Conservation (phyloP, 2,113 vertebrate species). For the Seriola dumerili region DNA sequence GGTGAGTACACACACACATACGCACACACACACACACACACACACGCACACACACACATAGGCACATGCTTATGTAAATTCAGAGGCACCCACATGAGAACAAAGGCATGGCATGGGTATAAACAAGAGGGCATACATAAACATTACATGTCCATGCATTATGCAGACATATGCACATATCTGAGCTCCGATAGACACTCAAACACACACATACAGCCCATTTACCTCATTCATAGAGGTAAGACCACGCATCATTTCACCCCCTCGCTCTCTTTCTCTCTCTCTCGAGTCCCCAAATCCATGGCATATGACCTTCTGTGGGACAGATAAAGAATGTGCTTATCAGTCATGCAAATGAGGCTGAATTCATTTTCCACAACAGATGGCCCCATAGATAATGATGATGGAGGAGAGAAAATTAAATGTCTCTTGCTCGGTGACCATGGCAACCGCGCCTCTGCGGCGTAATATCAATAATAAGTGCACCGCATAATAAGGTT, state of each 20-base stretch:
- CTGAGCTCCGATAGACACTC: constrained; percentile 46
- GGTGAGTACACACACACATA: neutral
- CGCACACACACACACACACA: constrained; percentile 5
- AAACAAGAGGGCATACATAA: constrained; percentile 80
- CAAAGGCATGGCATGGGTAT: constrained; percentile 71
- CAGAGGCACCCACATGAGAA: constrained; percentile 59
- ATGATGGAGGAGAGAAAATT: constrained; percentile 99
- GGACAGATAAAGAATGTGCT: constrained; percentile 99
- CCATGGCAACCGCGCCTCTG: constrained; percentile 97
- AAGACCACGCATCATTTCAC: constrained; percentile 77
- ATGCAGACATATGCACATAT: constrained; percentile 73
- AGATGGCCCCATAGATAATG: constrained; percentile 99
- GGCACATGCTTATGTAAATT: constrained; percentile 61
- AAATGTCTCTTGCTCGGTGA: constrained; percentile 99
- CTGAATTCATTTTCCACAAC: constrained; percentile 99
- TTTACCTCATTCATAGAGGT: constrained; percentile 70
- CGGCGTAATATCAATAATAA: constrained; percentile 99
- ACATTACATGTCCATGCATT: constrained; percentile 76
- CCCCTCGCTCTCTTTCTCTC: constrained; percentile 66
- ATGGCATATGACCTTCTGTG: constrained; percentile 99
- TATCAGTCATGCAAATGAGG: constrained; percentile 99
- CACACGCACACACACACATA: neutral
- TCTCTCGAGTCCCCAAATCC: constrained; percentile 90
- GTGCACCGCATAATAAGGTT: constrained; percentile 99
- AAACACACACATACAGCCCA: constrained; percentile 58